Percentiles rank a stretch among this genome's conserved stretches.
These are phyloP conservation scores for Hydrocynus forskahlii DNA, from an alignment of 2,797 vertebrate species.

Conservation along the genomic window DNA sequence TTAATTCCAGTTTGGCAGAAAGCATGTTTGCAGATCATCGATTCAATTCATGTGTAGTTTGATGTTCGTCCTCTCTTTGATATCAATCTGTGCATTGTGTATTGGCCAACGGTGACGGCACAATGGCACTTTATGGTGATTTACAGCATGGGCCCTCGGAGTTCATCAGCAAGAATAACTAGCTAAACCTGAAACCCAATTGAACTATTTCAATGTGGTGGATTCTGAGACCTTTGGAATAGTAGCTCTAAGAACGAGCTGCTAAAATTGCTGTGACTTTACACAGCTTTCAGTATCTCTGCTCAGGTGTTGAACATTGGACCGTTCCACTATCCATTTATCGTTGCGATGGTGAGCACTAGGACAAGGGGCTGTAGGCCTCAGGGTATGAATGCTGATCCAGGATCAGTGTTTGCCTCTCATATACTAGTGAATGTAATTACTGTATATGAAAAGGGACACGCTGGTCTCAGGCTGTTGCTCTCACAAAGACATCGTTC, in stretches of 20 bases:
- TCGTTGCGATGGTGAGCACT: neutral
- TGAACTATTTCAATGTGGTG: neutral
- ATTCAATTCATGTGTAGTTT: conserved; percentile 16
- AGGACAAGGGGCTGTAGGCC: neutral
- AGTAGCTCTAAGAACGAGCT: neutral
- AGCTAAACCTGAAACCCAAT: neutral
- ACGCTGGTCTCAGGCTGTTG: neutral
- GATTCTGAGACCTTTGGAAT: neutral
- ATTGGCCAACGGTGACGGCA: neutral
- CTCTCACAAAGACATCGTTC: neutral
- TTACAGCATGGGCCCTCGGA: neutral
- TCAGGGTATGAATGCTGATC: conserved; percentile 3
- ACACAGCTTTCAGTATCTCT: neutral
- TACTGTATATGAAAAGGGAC: conserved; percentile 1
- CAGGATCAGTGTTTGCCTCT: conserved; percentile 1
- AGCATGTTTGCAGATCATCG: conserved; percentile 60
- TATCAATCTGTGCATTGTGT: conserved; percentile 22
- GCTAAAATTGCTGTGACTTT: neutral
- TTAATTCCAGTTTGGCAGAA: conserved; percentile 97
- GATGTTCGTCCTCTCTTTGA: conserved; percentile 19
- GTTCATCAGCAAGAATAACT: neutral
- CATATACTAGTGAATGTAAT: neutral
- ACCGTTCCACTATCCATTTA: neutral
- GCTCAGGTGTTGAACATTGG: neutral
- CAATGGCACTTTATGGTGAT: conserved; percentile 3